Percentiles rank a stretch among this genome's conserved stretches.
These are phyloP conservation scores for Coendou prehensilis DNA, from an alignment of 2,797 vertebrate genomes.

Conservation along the genomic window DNA sequence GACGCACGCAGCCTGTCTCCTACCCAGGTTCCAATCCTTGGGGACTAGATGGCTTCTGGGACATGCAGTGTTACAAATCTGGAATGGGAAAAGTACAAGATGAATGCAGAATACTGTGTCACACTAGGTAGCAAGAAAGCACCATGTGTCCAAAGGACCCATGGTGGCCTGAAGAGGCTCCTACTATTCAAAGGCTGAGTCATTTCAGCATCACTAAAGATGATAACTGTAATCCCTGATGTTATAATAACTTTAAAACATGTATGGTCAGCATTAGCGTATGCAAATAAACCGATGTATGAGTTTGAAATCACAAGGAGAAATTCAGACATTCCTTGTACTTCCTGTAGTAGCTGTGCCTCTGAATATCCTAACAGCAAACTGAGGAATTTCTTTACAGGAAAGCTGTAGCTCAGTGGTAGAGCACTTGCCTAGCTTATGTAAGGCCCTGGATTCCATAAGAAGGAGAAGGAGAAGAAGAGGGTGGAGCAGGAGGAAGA, in stretches of 20 bases:
- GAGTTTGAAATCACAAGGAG: not conserved
- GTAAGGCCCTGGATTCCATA: not conserved
- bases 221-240: not conserved
- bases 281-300: not conserved
- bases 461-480: not conserved
- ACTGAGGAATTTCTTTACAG: not conserved
- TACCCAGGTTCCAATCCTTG: not conserved
- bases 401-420: not conserved
- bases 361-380: not conserved
- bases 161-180: not conserved
- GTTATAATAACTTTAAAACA: not conserved
- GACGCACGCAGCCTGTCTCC: not conserved
- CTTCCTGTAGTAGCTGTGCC: not conserved
- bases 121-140: not conserved
- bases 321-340: not conserved
- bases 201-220: not conserved
- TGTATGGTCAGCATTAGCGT: not conserved
- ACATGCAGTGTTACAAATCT: not conserved
- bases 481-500: not conserved
- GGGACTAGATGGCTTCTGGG: not conserved
- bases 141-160: not conserved
- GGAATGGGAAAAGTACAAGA: not conserved
- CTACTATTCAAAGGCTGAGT: not conserved
- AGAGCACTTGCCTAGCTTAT: not conserved
- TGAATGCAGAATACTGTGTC: not conserved